These are phyloP conservation scores for Drosophila birchii DNA, from an alignment of 2,888 invertebrate genomes.

Conservation along the genomic window DNA sequence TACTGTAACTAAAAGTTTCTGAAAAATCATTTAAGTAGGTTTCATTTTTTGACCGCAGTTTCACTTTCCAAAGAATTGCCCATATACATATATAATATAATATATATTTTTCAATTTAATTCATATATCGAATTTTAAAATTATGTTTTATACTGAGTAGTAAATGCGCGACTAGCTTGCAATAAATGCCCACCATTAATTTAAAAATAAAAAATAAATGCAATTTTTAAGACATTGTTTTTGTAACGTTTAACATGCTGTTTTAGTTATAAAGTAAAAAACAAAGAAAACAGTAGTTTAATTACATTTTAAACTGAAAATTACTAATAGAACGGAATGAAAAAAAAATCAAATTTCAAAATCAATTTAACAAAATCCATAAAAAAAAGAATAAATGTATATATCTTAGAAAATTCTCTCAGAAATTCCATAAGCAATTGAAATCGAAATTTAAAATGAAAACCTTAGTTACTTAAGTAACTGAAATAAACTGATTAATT, in stretches of 20 bases:
- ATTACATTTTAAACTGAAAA: neutral
- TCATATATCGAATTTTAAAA: conserved; percentile 1
- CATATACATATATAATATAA: too few species aligned
- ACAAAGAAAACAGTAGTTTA: neutral
- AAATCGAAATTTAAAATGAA: neutral
- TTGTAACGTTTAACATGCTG: neutral
- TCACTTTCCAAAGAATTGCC: too few species aligned
- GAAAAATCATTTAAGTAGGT: too few species aligned
- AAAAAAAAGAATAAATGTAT: neutral
- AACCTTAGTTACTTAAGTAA: neutral
- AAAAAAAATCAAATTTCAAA: conserved; percentile 25
- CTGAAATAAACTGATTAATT: conserved; percentile 11
- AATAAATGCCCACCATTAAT: too few species aligned
- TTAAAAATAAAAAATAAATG: neutral
- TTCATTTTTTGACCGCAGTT: too few species aligned
- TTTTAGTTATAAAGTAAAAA: neutral
- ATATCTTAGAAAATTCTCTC: neutral
- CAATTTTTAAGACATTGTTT: neutral
- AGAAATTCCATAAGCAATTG: neutral
- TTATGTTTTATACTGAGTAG: neutral
- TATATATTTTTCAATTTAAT: neutral
- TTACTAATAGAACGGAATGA: conserved; percentile 1
- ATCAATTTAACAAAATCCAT: neutral
- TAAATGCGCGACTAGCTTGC: neutral
- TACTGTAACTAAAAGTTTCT: too few species aligned